These are phyloP conservation scores for Drosophila ustulata DNA, from an alignment of 2,888 invertebrate species.

Conservation along the genomic window DNA sequence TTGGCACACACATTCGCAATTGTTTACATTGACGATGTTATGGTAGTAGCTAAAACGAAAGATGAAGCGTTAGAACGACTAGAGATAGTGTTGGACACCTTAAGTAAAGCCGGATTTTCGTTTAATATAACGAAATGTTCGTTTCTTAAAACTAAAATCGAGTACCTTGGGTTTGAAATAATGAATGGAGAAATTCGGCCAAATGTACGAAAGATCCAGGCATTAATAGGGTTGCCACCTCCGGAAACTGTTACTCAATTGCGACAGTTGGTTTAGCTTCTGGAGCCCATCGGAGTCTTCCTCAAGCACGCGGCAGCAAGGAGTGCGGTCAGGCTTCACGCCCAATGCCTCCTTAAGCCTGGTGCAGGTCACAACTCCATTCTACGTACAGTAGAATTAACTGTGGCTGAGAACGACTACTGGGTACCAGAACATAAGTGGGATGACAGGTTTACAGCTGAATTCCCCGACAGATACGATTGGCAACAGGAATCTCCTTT, in stretches of 20 bases:
- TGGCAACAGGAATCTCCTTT: too few relatives aligned
- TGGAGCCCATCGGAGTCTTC: too few relatives aligned
- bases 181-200: neutral
- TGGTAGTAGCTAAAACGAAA: slow-evolving; percentile 10
- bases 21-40: slow-evolving; percentile 6
- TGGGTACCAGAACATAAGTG: too few relatives aligned
- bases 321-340: too few relatives aligned
- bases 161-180: slow-evolving; percentile 13
- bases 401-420: too few relatives aligned
- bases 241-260: neutral
- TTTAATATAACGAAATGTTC: slow-evolving; percentile 7
- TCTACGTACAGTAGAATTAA: too few relatives aligned
- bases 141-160: slow-evolving; percentile 10
- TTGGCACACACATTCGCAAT: slow-evolving; percentile 6
- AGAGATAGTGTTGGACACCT: slow-evolving; percentile 7
- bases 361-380: too few relatives aligned
- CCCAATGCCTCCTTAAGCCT: too few relatives aligned
- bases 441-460: too few relatives aligned
- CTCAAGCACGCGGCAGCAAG: too few relatives aligned
- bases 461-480: too few relatives aligned
- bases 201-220: neutral
- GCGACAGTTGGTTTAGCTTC: neutral
- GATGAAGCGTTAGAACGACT: slow-evolving; percentile 1
- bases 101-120: neutral
- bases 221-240: slow-evolving; percentile 5